Evolutionary conservation across 2,113 vertebrate genomes (phyloP), one percentile per base, ranked within the genome.

Genomic region (Todiramphus chloris): DNA sequence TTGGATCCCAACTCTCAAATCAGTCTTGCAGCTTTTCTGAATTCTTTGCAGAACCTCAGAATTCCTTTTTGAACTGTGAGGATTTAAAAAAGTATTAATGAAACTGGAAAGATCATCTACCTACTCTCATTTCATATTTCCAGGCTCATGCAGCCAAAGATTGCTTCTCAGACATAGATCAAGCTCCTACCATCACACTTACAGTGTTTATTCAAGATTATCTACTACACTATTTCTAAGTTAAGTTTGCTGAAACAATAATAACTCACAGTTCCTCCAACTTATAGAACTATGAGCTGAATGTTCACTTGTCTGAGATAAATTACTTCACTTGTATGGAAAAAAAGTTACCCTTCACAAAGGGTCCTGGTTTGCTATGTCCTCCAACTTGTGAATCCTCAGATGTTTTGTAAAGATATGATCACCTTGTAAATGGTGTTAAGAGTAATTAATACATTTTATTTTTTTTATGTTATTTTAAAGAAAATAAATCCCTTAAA

Each of bases 321-420:
- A 35, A 80, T 37, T 31, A 16, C 37, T 63, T 75, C 39, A 11
- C 14, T 59, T 30, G 10, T 31, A 50, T 21, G 77, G 15, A 67
- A 63, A 63, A 39, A 46, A 62, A 30, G 46, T 14, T 3, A 16
- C 43, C 11, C 12, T 82, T 73, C 55, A 79, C 27, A 68, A 67
- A 31, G 55, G 23, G 11, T 37, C 21, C 51, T 70, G 21, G 25
- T 46, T 59, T 90, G 25, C 23, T 33, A 3, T 59, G 11, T 37
- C 21, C 21, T 66, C 12, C 23, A 13, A 41, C 14, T 31, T 60
- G n/a, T 72, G 5, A 83, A 56, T 63, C 16, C 10, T 76, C 33
- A 84, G 27, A 48, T 0, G 0, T 25, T 51, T 77, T 78, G 39
- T 41, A 43, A 50, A 62, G 30, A 44, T 24, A 60, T 2, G 2